These are phyloP conservation scores for Acholoe squamosa DNA, from an alignment of 2,888 invertebrate genomes.

Conservation along the genomic window DNA sequence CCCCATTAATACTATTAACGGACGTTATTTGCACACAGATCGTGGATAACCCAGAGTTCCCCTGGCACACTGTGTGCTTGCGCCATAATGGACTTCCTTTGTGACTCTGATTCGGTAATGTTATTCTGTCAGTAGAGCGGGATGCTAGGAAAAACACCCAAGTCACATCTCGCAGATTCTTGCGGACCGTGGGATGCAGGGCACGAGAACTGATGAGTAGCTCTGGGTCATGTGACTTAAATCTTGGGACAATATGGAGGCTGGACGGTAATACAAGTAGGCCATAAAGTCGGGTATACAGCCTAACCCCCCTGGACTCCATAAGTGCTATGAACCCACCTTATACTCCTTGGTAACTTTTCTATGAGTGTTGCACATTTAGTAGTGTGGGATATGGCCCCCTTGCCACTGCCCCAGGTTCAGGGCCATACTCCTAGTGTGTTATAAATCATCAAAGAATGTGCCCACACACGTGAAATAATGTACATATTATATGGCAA, in stretches of 20 bases:
- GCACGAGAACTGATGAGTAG: background rate
- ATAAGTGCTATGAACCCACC: background rate
- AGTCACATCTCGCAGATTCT: background rate
- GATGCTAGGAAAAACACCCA: conserved; percentile 20
- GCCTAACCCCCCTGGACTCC: background rate
- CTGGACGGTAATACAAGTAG: background rate
- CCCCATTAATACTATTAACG: conserved; percentile 28
- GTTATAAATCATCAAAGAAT: too few relatives aligned
- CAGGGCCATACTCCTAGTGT: too few relatives aligned
- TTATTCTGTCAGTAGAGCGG: background rate
- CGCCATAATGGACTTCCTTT: conserved; percentile 26
- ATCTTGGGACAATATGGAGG: conserved; percentile 21
- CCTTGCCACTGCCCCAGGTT: too few relatives aligned
- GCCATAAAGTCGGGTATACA: background rate
- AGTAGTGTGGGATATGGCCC: too few relatives aligned
- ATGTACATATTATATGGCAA: too few relatives aligned
- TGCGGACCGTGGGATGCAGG: background rate
- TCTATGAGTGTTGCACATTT: too few relatives aligned
- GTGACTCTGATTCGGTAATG: conserved; percentile 5
- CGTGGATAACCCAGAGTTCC: conserved; percentile 14
- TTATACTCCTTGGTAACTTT: background rate
- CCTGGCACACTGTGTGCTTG: background rate
- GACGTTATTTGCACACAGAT: conserved; percentile 7
- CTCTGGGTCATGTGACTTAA: background rate
- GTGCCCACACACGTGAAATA: too few relatives aligned